Conservation (phyloP, 2,888 invertebrate species). For the Nezara viridula region DNA sequence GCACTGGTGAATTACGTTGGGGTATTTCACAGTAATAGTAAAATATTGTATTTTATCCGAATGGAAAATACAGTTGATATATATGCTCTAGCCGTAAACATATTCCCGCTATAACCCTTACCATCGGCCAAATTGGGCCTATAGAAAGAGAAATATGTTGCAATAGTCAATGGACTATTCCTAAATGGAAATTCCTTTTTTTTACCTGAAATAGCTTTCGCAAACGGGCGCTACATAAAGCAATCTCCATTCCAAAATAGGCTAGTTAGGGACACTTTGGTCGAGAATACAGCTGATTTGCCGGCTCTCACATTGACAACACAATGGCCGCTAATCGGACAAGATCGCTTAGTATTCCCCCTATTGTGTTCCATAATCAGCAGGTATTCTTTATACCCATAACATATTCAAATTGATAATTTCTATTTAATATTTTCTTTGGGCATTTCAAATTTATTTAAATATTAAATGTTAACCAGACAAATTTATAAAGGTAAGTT, state of each 20-base stretch:
- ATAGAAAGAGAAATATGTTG: neutral
- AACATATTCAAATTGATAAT: neutral
- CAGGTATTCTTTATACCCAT: neutral
- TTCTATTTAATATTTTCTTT: neutral
- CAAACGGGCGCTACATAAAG: neutral
- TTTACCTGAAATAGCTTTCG: neutral
- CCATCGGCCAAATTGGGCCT: neutral
- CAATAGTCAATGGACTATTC: neutral
- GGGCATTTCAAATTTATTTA: no score
- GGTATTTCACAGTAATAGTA: no score
- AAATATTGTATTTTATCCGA: no score
- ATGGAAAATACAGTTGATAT: no score
- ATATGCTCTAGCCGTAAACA: no score
- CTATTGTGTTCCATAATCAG: neutral
- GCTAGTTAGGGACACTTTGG: neutral
- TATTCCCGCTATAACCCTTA: neutral
- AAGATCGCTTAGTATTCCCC: neutral
- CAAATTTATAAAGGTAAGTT: no score
- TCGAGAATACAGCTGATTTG: neutral
- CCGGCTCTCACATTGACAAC: neutral
- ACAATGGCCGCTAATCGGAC: neutral
- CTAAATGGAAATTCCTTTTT: neutral
- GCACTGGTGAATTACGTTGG: no score
- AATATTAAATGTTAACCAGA: no score
- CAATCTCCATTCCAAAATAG: constrained; percentile 1